Percentiles rank a stretch among this genome's conserved stretches.
These are phyloP conservation scores for Lycocerus yunnanus DNA, from an alignment of 2,888 invertebrate genomes.

Conservation along the genomic window DNA sequence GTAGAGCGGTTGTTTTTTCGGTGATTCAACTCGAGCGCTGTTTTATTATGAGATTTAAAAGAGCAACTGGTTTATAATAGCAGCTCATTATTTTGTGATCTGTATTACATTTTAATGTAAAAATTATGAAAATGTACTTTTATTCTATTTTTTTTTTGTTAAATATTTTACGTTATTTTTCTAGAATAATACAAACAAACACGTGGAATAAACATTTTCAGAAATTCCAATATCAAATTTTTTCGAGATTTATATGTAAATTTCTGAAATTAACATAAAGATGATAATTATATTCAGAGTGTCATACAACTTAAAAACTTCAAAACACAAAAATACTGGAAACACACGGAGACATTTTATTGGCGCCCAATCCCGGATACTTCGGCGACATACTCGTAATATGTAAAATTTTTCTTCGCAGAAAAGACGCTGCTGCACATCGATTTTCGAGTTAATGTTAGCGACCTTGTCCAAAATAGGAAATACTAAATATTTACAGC, in stretches of 20 bases:
- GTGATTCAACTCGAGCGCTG: too few relatives aligned
- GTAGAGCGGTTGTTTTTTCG: too few relatives aligned
- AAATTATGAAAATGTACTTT: not conserved
- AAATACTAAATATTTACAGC: not conserved
- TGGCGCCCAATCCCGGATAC: conserved; percentile 14
- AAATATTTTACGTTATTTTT: not conserved
- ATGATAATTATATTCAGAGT: conserved; percentile 4
- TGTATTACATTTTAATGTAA: not conserved
- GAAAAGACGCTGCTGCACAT: not conserved
- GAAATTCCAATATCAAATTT: not conserved
- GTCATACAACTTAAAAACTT: not conserved
- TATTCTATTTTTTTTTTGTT: not conserved
- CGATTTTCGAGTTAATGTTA: not conserved
- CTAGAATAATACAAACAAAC: not conserved
- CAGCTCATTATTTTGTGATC: not conserved
- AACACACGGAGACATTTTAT: not conserved
- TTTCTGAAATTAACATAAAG: not conserved
- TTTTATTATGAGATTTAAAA: not conserved
- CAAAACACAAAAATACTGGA: not conserved
- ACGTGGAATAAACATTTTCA: not conserved
- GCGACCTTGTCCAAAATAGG: not conserved
- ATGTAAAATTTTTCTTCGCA: not conserved
- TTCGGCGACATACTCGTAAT: conserved; percentile 4
- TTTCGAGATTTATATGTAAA: not conserved
- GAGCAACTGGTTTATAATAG: not conserved